Percentiles rank a stretch among this genome's conserved stretches.
Evolutionary conservation across 1,140 invertebrate species (phyloP).

Genomic region (Brachionus koreanus): DNA sequence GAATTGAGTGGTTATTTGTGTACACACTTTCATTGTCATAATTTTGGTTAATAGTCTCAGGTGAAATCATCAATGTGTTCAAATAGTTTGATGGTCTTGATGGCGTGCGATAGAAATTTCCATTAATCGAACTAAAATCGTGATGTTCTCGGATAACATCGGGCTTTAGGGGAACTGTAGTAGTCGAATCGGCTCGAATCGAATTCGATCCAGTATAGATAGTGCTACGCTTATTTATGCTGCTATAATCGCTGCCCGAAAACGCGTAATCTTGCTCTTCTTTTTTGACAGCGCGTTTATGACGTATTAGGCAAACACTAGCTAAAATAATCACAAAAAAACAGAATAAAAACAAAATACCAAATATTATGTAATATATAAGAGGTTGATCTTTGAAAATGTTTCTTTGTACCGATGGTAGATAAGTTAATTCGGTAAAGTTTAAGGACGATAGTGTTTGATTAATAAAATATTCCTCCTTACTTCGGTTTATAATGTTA

Average conservation of each 20-base stretch:
- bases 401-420: background rate
- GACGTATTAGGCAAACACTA: background rate
- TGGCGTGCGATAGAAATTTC: conserved; percentile 3
- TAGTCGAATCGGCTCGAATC: background rate
- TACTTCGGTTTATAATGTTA: background rate
- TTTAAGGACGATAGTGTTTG: background rate
- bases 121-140: background rate
- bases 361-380: conserved; percentile 13
- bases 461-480: background rate
- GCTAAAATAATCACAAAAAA: conserved; percentile 23
- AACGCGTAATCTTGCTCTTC: background rate
- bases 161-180: background rate
- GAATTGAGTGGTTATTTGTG: conserved; percentile 27
- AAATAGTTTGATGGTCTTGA: conserved; percentile 20
- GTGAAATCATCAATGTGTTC: conserved; percentile 24
- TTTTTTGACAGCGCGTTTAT: background rate
- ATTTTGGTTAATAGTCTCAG: conserved; percentile 13
- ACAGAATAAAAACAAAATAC: conserved; percentile 14
- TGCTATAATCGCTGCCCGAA: conserved; percentile 36
- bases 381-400: conserved; percentile 5
- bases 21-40: conserved; percentile 21
- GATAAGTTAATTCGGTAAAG: background rate
- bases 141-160: conserved; percentile 29
- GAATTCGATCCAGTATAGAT: conserved; percentile 28
- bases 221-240: conserved; percentile 33